Percentiles rank a stretch among this genome's conserved stretches.
Evolutionary conservation across 1,140 invertebrate genomes (phyloP).

Genomic region (Parasteatoda tepidariorum): DNA sequence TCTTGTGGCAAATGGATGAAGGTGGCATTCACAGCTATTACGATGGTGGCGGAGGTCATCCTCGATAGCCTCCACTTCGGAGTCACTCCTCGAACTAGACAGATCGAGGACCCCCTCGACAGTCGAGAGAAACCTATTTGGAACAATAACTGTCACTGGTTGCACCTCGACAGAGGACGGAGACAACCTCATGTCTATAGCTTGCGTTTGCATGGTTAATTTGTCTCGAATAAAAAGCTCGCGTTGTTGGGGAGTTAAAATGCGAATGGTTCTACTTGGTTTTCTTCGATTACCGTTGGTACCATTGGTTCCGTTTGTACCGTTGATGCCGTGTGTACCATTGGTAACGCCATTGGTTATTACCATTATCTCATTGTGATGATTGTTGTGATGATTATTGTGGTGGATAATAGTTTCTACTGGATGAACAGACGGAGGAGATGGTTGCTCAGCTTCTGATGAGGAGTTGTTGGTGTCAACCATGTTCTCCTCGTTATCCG

Average conservation of each 20-base stretch:
- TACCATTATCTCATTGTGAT: conserved; percentile 5
- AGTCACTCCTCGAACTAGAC: conserved; percentile 72
- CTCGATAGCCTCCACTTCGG: conserved; percentile 82
- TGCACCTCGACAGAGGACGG: conserved; percentile 34
- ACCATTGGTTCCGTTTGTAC: too few species aligned
- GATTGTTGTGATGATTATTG: not conserved
- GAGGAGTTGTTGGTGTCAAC: conserved; percentile 33
- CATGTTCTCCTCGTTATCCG: conserved; percentile 46
- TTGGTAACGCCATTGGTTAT: conserved; percentile 15
- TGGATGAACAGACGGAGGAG: conserved; percentile 63
- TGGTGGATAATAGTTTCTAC: conserved; percentile 65
- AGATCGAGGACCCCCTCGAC: conserved; percentile 63
- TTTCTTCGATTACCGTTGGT: conserved; percentile 54
- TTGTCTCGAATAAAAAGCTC: conserved; percentile 61
- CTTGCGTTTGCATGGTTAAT: conserved; percentile 63
- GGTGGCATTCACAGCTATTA: not conserved
- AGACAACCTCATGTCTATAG: conserved; percentile 63
- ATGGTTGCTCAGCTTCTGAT: conserved; percentile 24
- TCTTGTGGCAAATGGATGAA: not conserved
- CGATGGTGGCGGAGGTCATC: conserved; percentile 3
- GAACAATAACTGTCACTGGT: conserved; percentile 26
- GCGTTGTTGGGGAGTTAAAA: conserved; percentile 62
- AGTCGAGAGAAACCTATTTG: conserved; percentile 21
- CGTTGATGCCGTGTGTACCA: too few species aligned
- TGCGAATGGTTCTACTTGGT: conserved; percentile 63